Percentiles rank a stretch among this genome's conserved stretches.
phyloP scores from a whole-genome alignment of 2,113 vertebrate genomes.

The Notothenia coriiceps region DNA sequence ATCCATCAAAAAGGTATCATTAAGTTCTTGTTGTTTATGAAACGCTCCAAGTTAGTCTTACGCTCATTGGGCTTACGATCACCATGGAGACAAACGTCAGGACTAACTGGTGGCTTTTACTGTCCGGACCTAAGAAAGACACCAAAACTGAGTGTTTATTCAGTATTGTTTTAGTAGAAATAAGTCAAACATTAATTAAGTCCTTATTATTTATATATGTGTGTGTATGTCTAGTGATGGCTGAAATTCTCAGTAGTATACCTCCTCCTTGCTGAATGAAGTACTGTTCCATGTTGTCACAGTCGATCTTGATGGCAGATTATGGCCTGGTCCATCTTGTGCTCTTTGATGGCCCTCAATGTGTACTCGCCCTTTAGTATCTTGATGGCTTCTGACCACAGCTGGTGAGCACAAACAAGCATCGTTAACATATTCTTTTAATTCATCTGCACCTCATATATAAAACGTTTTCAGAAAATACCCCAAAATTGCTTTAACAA shows the following conservation, averaged over 20 bases:
- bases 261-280: constrained; percentile 98
- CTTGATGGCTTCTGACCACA: constrained; percentile 99
- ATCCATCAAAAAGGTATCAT: background rate
- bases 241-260: constrained; percentile 56
- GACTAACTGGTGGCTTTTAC: constrained; percentile 91
- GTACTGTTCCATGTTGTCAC: constrained; percentile 97
- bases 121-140: constrained; percentile 90
- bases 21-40: constrained; percentile 80
- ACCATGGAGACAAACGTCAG: constrained; percentile 97
- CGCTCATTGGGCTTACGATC: constrained; percentile 97
- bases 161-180: background rate
- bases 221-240: background rate
- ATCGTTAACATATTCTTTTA: background rate
- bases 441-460: background rate
- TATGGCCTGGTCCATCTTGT: constrained; percentile 99
- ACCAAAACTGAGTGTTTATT: background rate
- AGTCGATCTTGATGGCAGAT: constrained; percentile 98
- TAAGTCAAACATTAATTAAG: background rate
- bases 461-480: background rate
- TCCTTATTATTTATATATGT: background rate
- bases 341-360: constrained; percentile 93
- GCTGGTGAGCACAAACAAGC: background rate
- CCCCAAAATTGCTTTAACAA: background rate
- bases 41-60: constrained; percentile 95
- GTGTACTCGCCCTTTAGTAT: constrained; percentile 96